These are phyloP conservation scores for Pogoniulus pusillus DNA, from an alignment of 2,797 vertebrate species.

Conservation along the genomic window DNA sequence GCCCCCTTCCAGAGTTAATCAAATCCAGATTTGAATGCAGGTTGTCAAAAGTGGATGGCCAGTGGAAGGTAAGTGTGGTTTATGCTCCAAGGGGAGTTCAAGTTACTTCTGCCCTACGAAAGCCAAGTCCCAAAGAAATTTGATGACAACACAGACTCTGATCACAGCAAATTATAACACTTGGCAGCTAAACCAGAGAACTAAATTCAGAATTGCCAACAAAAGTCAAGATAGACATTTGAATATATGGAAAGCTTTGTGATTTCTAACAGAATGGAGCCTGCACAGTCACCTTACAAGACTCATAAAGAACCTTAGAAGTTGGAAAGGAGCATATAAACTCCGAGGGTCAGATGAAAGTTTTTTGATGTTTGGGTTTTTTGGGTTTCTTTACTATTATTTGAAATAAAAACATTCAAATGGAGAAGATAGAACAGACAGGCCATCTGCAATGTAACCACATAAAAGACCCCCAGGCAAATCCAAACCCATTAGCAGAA, in stretches of 20 bases:
- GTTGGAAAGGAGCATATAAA: conserved; percentile 41
- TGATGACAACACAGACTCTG: conserved; percentile 9
- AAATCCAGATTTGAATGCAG: conserved; percentile 61
- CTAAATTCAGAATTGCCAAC: conserved; percentile 48
- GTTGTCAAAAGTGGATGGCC: conserved; percentile 37
- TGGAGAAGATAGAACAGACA: conserved; percentile 65
- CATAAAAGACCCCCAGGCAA: conserved; percentile 74
- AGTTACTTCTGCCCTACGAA: conserved; percentile 52
- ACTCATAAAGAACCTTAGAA: conserved; percentile 68
- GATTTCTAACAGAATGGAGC: conserved; percentile 36
- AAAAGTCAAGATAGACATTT: conserved; percentile 53
- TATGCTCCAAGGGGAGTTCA: conserved; percentile 45
- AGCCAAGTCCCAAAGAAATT: conserved; percentile 32
- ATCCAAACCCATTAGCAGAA: conserved; percentile 73
- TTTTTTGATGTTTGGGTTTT: background rate
- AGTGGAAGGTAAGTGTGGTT: conserved; percentile 57
- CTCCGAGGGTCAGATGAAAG: conserved; percentile 46
- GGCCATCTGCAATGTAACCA: conserved; percentile 73
- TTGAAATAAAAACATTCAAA: conserved; percentile 49
- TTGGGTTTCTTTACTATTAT: background rate
- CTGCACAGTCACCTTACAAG: conserved; percentile 41
- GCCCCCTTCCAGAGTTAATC: conserved; percentile 62
- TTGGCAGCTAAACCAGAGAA: conserved; percentile 47
- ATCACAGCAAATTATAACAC: conserved; percentile 56
- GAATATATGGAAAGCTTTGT: conserved; percentile 54